Evolutionary conservation across 2,797 vertebrate genomes (phyloP), one percentile per base, ranked within the genome.

Genomic region (Mormyrops boulengeri): DNA sequence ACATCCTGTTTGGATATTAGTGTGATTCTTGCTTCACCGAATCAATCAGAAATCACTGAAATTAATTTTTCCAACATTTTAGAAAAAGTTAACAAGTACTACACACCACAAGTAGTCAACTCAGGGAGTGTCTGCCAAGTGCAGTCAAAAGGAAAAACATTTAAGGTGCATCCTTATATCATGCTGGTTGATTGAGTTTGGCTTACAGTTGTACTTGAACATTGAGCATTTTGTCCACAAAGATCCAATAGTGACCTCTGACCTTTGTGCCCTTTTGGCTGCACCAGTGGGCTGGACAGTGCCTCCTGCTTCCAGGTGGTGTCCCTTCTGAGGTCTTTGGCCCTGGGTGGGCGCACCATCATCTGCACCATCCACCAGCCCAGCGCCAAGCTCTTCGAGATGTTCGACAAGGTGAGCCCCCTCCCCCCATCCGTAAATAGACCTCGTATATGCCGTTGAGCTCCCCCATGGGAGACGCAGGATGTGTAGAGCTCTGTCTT

Each of bases 341-440:
- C 99, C 89, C 98, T 96, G 92, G 99, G 99, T 0, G 99, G 99
- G 73, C 96, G 99, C 90, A 99, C 99, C 89, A 97, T 99, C 94
- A 99, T 99, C 95, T 99, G 99, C 93, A 99, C 99, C 93, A 99
- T 99, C 94, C 99, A 99, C 95, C 98, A 99, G 95, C 98, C 98
- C 92, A 99, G 98, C 69, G 99, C 98, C 93, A 99, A 98, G 95
- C 97, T 99, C 93, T 99, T 99, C 80, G 98, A 99, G 95, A 98
- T 98, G 97, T 99, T 99, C 26, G 97, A 99, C 95, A 99, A 99
- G 97, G 99, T 98, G 93, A 93, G 90, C 55, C 0, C 44, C 47
- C 41, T 30, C 87, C 41, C 26, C 57, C 26, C 62, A 1, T 26
- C 62, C 66, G 14, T 6, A 69, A 34, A 69, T 34, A 34, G 11